Evolutionary conservation across 37 sponge, comb jelly and placozoan species (phyloP), one percentile per base, ranked within the genome.

Genomic region (Beroe ovata): DNA sequence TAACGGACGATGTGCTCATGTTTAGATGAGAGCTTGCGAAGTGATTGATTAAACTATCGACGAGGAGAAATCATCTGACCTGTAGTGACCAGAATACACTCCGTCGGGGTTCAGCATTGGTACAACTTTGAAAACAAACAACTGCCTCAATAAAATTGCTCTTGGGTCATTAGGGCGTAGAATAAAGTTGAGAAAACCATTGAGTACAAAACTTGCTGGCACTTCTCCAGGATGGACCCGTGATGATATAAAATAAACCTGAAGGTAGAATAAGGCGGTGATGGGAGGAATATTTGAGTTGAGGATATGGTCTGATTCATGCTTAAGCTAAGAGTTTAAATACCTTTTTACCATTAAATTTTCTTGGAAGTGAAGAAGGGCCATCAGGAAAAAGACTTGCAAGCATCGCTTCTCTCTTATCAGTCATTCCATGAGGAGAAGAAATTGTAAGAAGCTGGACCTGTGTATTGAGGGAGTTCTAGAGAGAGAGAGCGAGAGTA

Each of bases 41-140:
- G n/a, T n/a, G n/a, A 11, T 58, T 11, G 36, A 28, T 3, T 30
- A 71, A 71, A 4, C 34, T 23, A 23, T 63, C 11, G 8, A n/a
- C 25, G 25, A 63, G 25, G 11, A 8, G 18, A 63, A 23, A 14
- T 63, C n/a, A 23, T 22, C 11, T 19, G 16, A 77, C 84, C 84
- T 38, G 54, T 77, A 77, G 41, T 77, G 84, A 23, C 84, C 84
- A 16, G 23, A 32, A 4, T 66, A n/a, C 18, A 92, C 92, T 26
- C 98, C 95, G 90, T 97, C 98, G 29, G 98, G 98, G 42, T 97
- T 97, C 39, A 97, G 59, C 96, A 97, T 95, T 0, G 98, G 98
- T 0, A 97, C 71, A 25, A 97, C 64, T 72, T 95, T 95, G 88
- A 97, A 95, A 23, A 97, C 98, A 91, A 94, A 97, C 60, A 92